Evolutionary conservation across 1,140 invertebrate species (phyloP), one percentile per base, ranked within the genome.

Genomic region (Lordiphosa stackelbergi): DNA sequence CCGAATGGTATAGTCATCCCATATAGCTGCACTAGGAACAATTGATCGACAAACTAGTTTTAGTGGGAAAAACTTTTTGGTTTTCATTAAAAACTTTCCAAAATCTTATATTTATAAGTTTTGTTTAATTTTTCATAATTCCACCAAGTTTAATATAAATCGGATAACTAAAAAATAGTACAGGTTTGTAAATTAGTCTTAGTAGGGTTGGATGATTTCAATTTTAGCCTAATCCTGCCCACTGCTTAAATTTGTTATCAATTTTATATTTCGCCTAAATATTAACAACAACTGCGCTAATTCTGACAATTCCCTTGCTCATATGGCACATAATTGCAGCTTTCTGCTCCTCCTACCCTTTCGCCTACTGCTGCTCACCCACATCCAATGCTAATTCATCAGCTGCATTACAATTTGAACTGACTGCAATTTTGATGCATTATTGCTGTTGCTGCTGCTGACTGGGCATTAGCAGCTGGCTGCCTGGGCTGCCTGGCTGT

Each of bases 361-460:
- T n/a, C n/a, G n/a, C n/a, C 1, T n/a, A 12, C 38, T 19, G 28
- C 1, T 28, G n/a, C 24, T 36, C 53, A 28, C 51, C 51, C 34
- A 65, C 42, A 24, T 11, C 36, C 36, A 16, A 55, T 37, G 63
- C 63, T 68, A 68, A 68, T 68, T 68, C 64, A 68, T 68, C 64
- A 68, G 64, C 36, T 68, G 54, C 64, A 58, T 66, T 66, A 66
- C 62, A 66, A 58, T 66, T 66, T 66, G 64, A 66, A 64, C 61
- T 62, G 16, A 54, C 55, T 66, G 69, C 51, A 68, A 51, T 55
- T 49, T 62, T 45, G 56, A 68, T 66, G 63, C 64, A 66, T 64
- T 61, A 56, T 46, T 40, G 42, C 51, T 41, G 47, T 16, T 35
- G 38, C 45, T 54, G 19, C n/a, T 37, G 42, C 22, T 38, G 11